Percentiles rank a stretch among this genome's conserved stretches.
These are phyloP conservation scores for Antheraea yamamai DNA, from an alignment of 2,888 invertebrate species.

Conservation along the genomic window DNA sequence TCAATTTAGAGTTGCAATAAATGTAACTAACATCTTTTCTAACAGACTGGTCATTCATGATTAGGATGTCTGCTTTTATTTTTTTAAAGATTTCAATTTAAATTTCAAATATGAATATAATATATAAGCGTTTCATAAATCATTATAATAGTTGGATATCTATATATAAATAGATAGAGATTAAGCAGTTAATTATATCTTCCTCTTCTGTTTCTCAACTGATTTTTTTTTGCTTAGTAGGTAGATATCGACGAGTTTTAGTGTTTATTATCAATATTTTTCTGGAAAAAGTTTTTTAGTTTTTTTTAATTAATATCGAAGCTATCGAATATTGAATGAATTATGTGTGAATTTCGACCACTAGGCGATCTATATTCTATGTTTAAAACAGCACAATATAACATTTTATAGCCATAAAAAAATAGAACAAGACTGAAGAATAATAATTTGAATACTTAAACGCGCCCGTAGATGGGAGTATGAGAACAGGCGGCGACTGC, in stretches of 20 bases:
- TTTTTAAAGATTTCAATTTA: not conserved
- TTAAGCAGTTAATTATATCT: no score
- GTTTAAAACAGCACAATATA: not conserved
- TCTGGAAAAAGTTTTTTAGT: no score
- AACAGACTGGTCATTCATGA: not conserved
- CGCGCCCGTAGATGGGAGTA: constrained; percentile 24
- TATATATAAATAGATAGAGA: no score
- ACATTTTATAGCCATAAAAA: not conserved
- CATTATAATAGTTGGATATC: not conserved
- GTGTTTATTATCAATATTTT: no score
- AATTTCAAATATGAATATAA: not conserved
- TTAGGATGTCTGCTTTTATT: not conserved
- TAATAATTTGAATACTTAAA: constrained; percentile 16
- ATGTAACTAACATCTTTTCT: not conserved
- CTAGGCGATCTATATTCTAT: not conserved
- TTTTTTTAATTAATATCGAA: no score
- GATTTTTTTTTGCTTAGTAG: no score
- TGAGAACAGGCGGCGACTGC: constrained; percentile 30
- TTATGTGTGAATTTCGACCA: no score
- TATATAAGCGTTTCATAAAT: not conserved
- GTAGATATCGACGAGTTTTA: no score
- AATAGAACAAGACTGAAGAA: not conserved
- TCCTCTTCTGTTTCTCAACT: no score
- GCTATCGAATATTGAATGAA: no score
- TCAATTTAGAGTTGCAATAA: no score